A percentile compares a stretch with the other conserved stretches of the same genome.
Conservation (phyloP, 2,113 vertebrate species). For the Cochlearius cochlearius region DNA sequence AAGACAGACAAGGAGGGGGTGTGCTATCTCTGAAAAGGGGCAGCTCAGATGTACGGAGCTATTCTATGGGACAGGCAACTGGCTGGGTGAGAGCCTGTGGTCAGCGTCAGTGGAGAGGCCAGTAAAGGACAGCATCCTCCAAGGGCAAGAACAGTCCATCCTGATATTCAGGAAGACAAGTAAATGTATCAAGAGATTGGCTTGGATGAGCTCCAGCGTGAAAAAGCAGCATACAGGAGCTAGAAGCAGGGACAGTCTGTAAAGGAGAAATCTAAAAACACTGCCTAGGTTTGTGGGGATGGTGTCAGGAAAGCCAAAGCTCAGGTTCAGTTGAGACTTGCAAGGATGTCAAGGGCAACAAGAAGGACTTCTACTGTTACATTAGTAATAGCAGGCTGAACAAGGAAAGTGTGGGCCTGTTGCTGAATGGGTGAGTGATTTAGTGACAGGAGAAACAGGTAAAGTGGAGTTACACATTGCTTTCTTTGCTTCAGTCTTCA, state of each 20-base stretch:
- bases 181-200: not conserved
- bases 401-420: not conserved
- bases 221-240: not conserved
- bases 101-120: not conserved
- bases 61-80: rapidly evolving
- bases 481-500: not conserved
- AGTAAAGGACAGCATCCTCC: not conserved
- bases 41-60: not conserved
- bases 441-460: not conserved
- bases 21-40: not conserved
- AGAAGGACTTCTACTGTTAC: not conserved
- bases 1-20: not conserved
- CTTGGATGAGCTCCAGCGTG: not conserved
- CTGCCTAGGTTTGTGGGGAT: not conserved
- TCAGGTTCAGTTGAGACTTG: not conserved
- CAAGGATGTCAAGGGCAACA: not conserved
- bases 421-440: not conserved
- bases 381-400: not conserved
- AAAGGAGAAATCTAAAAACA: not conserved
- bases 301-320: not conserved
- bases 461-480: not conserved
- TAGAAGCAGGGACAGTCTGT: not conserved
- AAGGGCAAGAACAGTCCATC: not conserved
- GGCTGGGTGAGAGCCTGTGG: not conserved
- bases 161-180: not conserved